phyloP scores from a whole-genome alignment of 2,113 vertebrate species.

The Dolichotis patagonum region DNA sequence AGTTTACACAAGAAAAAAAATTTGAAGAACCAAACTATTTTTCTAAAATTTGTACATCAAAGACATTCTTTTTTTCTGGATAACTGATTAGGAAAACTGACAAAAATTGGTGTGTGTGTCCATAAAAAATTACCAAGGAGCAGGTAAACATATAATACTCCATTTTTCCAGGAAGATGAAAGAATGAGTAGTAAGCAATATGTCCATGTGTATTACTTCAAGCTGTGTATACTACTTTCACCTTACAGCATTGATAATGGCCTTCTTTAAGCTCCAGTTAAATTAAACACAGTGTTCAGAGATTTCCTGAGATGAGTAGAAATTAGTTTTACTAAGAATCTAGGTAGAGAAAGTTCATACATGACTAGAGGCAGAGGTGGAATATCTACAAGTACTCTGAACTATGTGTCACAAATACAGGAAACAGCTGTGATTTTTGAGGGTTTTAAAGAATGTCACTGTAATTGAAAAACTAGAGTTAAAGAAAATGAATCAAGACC shows the following conservation, averaged over 20 bases:
- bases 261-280: not conserved
- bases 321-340: not conserved
- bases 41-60: not conserved
- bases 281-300: constrained; percentile 6
- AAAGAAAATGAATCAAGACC: not conserved
- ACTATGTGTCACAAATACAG: not conserved
- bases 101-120: not conserved
- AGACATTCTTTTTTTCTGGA: not conserved
- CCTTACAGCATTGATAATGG: not conserved
- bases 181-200: not conserved
- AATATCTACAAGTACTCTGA: not conserved
- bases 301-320: not conserved
- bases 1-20: constrained; percentile 53
- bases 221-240: not conserved
- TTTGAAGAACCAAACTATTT: constrained; percentile 3
- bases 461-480: not conserved
- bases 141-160: not conserved
- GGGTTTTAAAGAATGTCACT: not conserved
- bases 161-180: not conserved
- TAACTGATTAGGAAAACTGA: not conserved
- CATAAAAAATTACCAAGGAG: constrained; percentile 7
- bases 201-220: not conserved
- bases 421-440: not conserved
- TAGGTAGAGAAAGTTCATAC: not conserved
- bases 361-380: not conserved